Evolutionary conservation across 2,888 invertebrate species (phyloP).

Genomic region (Eristalis arbustorum): DNA sequence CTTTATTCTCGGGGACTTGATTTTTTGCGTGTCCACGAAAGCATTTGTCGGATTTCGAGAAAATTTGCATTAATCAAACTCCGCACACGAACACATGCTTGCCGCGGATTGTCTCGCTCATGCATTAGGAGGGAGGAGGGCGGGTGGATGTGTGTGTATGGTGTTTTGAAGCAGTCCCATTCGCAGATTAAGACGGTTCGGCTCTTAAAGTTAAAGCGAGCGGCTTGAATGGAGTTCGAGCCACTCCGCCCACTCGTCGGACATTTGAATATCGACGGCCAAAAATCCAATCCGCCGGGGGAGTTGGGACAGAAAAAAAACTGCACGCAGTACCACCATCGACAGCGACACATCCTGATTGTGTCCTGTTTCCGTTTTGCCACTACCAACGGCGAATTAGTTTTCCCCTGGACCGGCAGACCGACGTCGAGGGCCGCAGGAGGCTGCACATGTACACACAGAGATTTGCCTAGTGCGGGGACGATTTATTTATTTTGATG

Average conservation of each 20-base stretch:
- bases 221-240: background rate
- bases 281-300: background rate
- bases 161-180: background rate
- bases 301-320: background rate
- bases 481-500: conserved; percentile 73
- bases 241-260: background rate
- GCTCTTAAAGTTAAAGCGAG: background rate
- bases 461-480: conserved; percentile 69
- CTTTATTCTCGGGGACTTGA: conserved; percentile 61
- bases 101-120: background rate
- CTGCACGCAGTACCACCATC: background rate
- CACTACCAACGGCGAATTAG: conserved; percentile 47
- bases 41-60: conserved; percentile 78
- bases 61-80: conserved; percentile 71
- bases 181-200: background rate
- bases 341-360: conserved; percentile 60
- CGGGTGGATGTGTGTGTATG: background rate
- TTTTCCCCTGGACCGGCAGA: conserved; percentile 8
- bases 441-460: background rate
- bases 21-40: conserved; percentile 79
- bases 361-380: conserved; percentile 59
- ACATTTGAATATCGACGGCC: background rate
- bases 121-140: background rate
- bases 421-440: background rate
- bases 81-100: conserved; percentile 32